Percentiles rank a stretch among this genome's conserved stretches.
Evolutionary conservation across 2,888 invertebrate species (phyloP).

Genomic region (Halictus quadricinctus): DNA sequence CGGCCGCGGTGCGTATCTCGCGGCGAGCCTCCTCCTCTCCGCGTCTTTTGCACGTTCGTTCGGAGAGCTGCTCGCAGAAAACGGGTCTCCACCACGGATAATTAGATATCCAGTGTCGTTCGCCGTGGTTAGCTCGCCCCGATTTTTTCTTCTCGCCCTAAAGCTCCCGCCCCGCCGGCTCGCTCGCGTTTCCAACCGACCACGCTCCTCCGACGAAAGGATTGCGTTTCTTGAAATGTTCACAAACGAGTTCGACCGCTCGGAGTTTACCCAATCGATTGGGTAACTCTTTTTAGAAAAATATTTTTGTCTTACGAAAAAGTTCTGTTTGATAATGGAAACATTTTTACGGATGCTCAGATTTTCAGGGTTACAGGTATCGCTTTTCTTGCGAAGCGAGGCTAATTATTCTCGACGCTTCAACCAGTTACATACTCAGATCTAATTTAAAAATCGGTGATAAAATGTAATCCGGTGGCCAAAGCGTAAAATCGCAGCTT

Average conservation of each 20-base stretch:
- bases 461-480: neutral
- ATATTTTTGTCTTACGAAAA: no score
- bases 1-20: neutral
- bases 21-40: neutral
- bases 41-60: neutral
- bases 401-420: no score
- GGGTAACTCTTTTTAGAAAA: no score
- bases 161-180: neutral
- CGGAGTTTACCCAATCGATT: no score
- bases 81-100: conserved; percentile 62
- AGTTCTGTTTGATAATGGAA: no score
- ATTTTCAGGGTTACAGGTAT: neutral
- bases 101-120: conserved; percentile 70
- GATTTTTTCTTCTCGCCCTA: conserved; percentile 55
- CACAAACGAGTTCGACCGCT: no score
- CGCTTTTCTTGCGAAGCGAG: neutral
- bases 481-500: neutral
- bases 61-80: conserved; percentile 33
- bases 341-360: neutral
- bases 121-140: conserved; percentile 47
- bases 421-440: no score
- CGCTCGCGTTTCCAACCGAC: neutral
- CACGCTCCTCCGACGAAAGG: neutral
- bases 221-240: neutral
- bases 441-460: no score